Percentiles rank a stretch among this genome's conserved stretches.
Conservation (phyloP, 2,888 invertebrate genomes). For the Antheraea yamamai region DNA sequence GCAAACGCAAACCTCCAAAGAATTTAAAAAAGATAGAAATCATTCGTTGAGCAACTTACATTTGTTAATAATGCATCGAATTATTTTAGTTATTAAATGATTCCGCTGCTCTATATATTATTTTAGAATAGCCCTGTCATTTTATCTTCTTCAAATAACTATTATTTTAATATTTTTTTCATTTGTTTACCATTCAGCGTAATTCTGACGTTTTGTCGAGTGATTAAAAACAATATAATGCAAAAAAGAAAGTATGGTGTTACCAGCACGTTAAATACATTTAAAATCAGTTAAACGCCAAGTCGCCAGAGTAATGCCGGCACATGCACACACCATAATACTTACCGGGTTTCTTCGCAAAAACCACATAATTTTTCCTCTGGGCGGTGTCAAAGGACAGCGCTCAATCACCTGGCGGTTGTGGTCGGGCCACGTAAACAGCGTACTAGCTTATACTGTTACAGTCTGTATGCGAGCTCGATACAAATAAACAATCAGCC, state of each 20-base stretch:
- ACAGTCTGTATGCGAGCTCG: too few species aligned
- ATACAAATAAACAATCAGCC: too few species aligned
- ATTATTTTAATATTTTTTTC: not conserved
- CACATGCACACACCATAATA: conserved; percentile 10
- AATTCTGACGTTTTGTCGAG: not conserved
- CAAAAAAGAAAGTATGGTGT: not conserved
- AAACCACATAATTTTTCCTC: conserved; percentile 71
- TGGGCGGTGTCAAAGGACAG: conserved; percentile 71
- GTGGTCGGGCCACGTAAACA: conserved; percentile 43
- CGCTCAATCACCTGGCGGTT: conserved; percentile 71
- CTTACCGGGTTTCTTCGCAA: conserved; percentile 47
- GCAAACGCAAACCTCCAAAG: too few species aligned
- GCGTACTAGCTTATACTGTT: conserved; percentile 23
- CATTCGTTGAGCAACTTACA: too few species aligned
- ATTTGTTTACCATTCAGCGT: not conserved
- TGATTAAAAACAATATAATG: not conserved
- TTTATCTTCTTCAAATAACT: not conserved
- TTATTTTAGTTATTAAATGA: too few species aligned
- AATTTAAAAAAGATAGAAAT: too few species aligned
- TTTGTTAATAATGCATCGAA: too few species aligned
- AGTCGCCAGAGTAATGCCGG: conserved; percentile 22
- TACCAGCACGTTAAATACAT: conserved; percentile 3
- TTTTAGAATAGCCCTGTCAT: too few species aligned
- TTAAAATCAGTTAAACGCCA: conserved; percentile 19
- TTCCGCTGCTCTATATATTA: too few species aligned